A percentile compares a stretch with the other conserved stretches of the same genome.
phyloP scores from a whole-genome alignment of 2,888 invertebrate species.

The Palloptera scutellata region DNA sequence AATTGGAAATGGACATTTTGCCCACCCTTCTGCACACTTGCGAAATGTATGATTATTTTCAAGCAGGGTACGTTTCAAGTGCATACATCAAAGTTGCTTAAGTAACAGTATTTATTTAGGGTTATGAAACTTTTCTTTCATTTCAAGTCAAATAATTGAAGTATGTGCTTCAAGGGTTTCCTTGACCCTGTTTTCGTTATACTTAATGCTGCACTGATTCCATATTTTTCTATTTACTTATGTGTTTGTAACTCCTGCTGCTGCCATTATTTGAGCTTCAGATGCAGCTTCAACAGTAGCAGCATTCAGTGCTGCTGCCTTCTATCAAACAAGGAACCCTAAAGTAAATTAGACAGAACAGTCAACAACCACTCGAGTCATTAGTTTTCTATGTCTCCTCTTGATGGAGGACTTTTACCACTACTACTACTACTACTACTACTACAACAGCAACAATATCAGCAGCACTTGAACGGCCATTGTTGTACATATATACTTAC shows the following conservation, averaged over 20 bases:
- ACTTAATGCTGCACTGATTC: constrained; percentile 8
- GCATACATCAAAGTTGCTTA: neutral
- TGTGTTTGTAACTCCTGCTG: neutral
- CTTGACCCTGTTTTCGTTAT: neutral
- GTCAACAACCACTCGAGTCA: constrained; percentile 41
- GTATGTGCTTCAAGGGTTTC: neutral
- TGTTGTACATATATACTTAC: neutral
- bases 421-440: too few species aligned
- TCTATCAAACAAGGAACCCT: constrained; percentile 15
- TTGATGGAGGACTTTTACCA: constrained; percentile 24
- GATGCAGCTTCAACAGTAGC: neutral
- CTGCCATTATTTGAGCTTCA: neutral
- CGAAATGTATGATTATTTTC: too few species aligned
- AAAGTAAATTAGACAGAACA: constrained; percentile 41
- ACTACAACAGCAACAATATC: too few species aligned
- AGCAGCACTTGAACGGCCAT: neutral
- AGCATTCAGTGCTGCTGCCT: constrained; percentile 11
- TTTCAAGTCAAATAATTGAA: neutral
- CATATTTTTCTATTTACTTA: constrained; percentile 21
- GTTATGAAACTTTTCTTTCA: neutral
- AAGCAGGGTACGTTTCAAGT: too few species aligned
- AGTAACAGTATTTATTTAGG: neutral
- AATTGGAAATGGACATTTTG: too few species aligned
- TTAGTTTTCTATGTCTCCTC: constrained; percentile 37
- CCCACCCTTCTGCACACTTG: too few species aligned